Evolutionary conservation across 2,797 vertebrate species (phyloP).

Genomic region (Coranthus polyacanthus): DNA sequence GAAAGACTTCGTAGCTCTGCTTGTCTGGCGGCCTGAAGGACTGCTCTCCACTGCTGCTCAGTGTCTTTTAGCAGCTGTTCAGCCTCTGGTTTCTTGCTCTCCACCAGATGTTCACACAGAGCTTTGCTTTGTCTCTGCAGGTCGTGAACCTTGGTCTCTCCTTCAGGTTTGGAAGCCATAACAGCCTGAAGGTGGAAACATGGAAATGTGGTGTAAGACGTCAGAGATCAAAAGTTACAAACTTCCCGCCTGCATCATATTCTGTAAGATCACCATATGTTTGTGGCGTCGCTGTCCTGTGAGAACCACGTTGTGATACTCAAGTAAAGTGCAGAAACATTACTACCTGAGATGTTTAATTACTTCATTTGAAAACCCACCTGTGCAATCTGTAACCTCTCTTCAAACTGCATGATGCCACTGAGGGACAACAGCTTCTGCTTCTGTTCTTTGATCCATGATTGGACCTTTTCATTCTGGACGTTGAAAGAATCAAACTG

Average conservation of each 20-base stretch:
- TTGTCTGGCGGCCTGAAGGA: constrained; percentile 55
- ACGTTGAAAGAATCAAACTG: constrained; percentile 64
- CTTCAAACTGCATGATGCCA: constrained; percentile 64
- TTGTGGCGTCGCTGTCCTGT: no score
- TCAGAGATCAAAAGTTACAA: no score
- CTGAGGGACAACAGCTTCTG: constrained; percentile 75
- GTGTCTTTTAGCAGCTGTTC: constrained; percentile 45
- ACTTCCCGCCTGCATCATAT: no score
- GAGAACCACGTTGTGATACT: no score
- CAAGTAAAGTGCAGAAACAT: no score
- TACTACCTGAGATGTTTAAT: no score
- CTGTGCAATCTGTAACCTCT: constrained; percentile 82
- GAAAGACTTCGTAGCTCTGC: constrained; percentile 55
- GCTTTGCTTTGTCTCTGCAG: constrained; percentile 55
- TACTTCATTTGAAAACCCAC: no score
- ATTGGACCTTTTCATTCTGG: constrained; percentile 76
- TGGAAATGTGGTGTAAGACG: background rate
- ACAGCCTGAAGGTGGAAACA: constrained; percentile 79
- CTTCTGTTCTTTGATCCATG: constrained; percentile 85
- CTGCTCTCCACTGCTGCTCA: constrained; percentile 74
- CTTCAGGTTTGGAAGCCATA: constrained; percentile 71
- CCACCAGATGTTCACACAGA: constrained; percentile 58
- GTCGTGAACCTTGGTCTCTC: constrained; percentile 79
- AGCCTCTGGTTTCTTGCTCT: constrained; percentile 51
- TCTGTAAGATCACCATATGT: no score